Percentiles rank a stretch among this genome's conserved stretches.
phyloP scores from a whole-genome alignment of 2,797 vertebrate genomes.

The Pipistrellus pipistrellus region DNA sequence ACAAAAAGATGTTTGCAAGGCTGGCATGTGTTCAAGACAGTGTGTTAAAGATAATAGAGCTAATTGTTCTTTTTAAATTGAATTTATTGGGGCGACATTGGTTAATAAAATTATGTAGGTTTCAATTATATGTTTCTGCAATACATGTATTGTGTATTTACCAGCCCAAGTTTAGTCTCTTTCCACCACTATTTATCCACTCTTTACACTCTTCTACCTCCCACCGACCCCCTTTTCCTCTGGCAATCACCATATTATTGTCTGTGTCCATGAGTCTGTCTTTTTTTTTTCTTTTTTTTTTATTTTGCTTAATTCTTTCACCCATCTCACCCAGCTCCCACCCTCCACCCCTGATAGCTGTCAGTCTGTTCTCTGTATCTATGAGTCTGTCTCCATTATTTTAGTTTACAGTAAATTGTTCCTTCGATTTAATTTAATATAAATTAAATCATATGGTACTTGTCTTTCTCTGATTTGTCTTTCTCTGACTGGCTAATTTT shows the following conservation, averaged over 20 bases:
- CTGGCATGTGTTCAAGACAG: background rate
- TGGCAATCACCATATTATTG: background rate
- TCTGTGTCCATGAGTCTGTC: background rate
- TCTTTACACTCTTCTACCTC: background rate
- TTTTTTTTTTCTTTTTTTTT: background rate
- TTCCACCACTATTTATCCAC: background rate
- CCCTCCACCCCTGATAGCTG: background rate
- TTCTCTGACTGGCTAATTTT: background rate
- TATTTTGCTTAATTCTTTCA: background rate
- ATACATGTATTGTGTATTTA: background rate
- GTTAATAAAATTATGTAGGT: background rate
- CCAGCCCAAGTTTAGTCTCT: background rate
- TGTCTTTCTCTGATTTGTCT: background rate
- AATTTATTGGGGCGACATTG: background rate
- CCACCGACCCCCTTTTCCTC: background rate
- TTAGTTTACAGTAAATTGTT: background rate
- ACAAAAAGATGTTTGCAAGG: background rate
- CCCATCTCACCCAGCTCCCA: background rate
- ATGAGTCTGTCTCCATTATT: background rate
- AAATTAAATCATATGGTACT: background rate
- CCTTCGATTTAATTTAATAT: background rate
- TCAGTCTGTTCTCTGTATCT: background rate
- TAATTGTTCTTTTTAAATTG: background rate
- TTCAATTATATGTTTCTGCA: background rate
- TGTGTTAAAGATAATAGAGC: background rate